phyloP scores from a whole-genome alignment of 1,140 invertebrate species.

The Heliconius hermathena region DNA sequence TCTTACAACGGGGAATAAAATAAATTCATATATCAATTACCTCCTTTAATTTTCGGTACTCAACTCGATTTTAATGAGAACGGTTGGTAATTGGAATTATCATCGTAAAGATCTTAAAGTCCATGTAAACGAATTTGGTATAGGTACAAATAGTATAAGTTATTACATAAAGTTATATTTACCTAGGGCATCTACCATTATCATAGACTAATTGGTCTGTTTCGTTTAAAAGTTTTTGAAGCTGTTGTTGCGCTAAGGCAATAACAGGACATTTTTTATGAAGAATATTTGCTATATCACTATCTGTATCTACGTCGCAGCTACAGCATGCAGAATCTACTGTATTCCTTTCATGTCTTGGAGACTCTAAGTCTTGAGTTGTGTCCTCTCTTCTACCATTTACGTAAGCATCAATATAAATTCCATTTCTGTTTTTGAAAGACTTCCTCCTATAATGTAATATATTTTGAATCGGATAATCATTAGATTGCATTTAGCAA shows the following conservation, averaged over 20 bases:
- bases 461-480: constrained; percentile 49
- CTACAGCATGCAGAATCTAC: constrained; percentile 53
- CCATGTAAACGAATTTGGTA: background rate
- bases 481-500: constrained; percentile 20
- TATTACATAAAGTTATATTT: background rate
- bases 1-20: too few species aligned
- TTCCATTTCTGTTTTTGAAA: constrained; percentile 44
- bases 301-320: constrained; percentile 62
- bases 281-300: constrained; percentile 65
- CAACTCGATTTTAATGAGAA: too few species aligned
- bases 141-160: background rate
- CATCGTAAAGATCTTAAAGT: too few species aligned
- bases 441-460: constrained; percentile 50
- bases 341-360: constrained; percentile 47
- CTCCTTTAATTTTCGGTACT: too few species aligned
- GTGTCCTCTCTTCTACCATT: constrained; percentile 40
- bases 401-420: constrained; percentile 32
- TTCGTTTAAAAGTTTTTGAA: constrained; percentile 65
- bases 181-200: constrained; percentile 64
- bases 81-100: too few species aligned
- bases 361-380: constrained; percentile 49
- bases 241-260: constrained; percentile 68
- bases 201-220: constrained; percentile 61
- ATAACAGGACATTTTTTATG: constrained; percentile 75
- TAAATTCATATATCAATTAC: too few species aligned